These are phyloP conservation scores for Lasiommata megera DNA, from an alignment of 2,888 invertebrate species.

Conservation along the genomic window DNA sequence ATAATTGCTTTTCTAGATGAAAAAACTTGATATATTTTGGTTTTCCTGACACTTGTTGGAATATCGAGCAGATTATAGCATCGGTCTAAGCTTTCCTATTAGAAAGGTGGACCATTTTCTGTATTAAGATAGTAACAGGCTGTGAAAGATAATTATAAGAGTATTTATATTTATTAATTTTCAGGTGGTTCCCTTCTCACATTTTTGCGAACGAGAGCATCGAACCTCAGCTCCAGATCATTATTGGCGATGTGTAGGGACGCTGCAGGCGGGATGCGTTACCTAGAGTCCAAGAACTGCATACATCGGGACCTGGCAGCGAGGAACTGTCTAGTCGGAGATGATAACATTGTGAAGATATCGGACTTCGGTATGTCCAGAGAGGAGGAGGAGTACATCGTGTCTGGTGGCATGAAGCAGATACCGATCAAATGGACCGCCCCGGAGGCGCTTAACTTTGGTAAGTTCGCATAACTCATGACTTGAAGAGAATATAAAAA, in stretches of 20 bases:
- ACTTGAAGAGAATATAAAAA: no score
- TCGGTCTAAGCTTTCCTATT: no score
- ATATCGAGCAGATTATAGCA: neutral
- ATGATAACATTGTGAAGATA: constrained; percentile 95
- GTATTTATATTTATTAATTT: neutral
- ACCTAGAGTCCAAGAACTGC: constrained; percentile 96
- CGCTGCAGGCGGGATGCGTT: constrained; percentile 96
- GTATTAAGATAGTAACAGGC: no score
- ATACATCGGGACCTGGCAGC: constrained; percentile 98
- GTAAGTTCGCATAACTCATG: no score
- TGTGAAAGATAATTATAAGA: no score
- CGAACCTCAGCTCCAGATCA: constrained; percentile 83
- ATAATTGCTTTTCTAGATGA: no score
- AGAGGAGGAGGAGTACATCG: constrained; percentile 97
- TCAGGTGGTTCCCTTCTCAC: constrained; percentile 94
- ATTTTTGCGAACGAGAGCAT: constrained; percentile 90
- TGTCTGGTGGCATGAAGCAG: constrained; percentile 98
- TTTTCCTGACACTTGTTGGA: no score
- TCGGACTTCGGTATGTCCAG: constrained; percentile 99
- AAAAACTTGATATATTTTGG: no score
- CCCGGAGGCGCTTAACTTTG: constrained; percentile 97
- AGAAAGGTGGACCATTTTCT: no score
- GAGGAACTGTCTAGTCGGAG: constrained; percentile 94
- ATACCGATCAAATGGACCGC: constrained; percentile 99
- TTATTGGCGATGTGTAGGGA: constrained; percentile 95